A percentile compares a stretch with the other conserved stretches of the same genome.
These are phyloP conservation scores for Drosophila bunnanda DNA, from an alignment of 2,888 invertebrate species.

Conservation along the genomic window DNA sequence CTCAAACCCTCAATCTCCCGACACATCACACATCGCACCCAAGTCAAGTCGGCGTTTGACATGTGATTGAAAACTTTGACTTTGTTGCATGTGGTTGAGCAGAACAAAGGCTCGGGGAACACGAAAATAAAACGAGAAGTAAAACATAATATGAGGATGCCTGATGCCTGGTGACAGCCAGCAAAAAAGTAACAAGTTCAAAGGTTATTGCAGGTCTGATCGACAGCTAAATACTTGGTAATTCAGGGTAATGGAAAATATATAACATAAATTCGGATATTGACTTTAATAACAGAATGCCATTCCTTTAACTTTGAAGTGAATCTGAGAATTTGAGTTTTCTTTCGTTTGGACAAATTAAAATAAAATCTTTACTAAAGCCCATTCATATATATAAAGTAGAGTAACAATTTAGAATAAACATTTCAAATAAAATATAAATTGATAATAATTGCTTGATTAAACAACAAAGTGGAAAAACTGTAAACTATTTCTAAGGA, in stretches of 20 bases:
- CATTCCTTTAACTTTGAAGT: no score
- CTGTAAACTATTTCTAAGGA: background rate
- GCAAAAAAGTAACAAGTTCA: conserved; percentile 17
- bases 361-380: no score
- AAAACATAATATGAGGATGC: conserved; percentile 50
- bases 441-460: background rate
- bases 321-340: no score
- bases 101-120: conserved; percentile 47
- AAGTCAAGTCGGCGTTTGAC: conserved; percentile 75
- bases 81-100: conserved; percentile 71
- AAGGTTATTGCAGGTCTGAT: fast-evolving
- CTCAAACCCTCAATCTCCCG: conserved; percentile 5
- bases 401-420: no score
- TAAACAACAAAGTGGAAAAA: background rate
- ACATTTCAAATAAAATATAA: no score
- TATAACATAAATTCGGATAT: background rate
- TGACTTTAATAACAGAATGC: fast-evolving
- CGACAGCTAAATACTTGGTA: background rate
- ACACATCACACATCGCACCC: conserved; percentile 35
- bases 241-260: background rate
- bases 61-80: conserved; percentile 81
- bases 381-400: no score
- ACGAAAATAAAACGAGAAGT: conserved; percentile 29
- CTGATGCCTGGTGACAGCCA: conserved; percentile 44
- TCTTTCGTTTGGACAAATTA: no score